Percentiles rank a stretch among this genome's conserved stretches.
These are phyloP conservation scores for Troides oblongomaculatus DNA, from an alignment of 2,888 invertebrate genomes.

Conservation along the genomic window DNA sequence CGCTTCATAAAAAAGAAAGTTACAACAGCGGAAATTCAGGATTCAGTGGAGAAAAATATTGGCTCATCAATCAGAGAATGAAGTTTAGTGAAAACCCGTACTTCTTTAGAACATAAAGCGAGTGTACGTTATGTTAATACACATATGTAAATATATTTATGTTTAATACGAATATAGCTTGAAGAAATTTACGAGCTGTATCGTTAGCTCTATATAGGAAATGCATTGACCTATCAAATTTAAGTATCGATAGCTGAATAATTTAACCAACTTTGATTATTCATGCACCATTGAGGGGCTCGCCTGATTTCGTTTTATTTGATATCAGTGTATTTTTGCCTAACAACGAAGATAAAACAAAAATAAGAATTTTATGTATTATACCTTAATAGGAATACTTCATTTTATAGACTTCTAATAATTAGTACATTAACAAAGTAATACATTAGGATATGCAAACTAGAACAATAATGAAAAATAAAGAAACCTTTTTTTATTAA, in stretches of 20 bases:
- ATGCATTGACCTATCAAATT: conserved; percentile 20
- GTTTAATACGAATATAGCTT: not conserved
- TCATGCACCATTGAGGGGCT: conserved; percentile 21
- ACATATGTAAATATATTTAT: not conserved
- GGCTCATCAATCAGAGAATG: too few relatives aligned
- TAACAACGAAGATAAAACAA: not conserved
- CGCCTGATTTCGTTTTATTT: conserved; percentile 18
- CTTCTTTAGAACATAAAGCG: not conserved
- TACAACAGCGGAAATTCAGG: too few relatives aligned
- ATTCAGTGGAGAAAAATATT: too few relatives aligned
- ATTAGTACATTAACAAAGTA: not conserved
- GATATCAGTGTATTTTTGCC: conserved; percentile 9
- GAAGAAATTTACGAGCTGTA: not conserved
- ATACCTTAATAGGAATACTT: not conserved
- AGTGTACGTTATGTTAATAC: not conserved
- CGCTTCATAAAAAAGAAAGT: too few relatives aligned
- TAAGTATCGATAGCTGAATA: conserved; percentile 12
- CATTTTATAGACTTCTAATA: too few relatives aligned
- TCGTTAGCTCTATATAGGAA: conserved; percentile 4
- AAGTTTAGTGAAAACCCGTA: too few relatives aligned
- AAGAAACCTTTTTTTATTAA: not conserved
- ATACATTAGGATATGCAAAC: not conserved
- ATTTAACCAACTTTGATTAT: conserved; percentile 24
- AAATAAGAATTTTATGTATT: not conserved
- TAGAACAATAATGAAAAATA: too few relatives aligned